Evolutionary conservation across 2,113 vertebrate species (phyloP).

Genomic region (Petroica traversi): DNA sequence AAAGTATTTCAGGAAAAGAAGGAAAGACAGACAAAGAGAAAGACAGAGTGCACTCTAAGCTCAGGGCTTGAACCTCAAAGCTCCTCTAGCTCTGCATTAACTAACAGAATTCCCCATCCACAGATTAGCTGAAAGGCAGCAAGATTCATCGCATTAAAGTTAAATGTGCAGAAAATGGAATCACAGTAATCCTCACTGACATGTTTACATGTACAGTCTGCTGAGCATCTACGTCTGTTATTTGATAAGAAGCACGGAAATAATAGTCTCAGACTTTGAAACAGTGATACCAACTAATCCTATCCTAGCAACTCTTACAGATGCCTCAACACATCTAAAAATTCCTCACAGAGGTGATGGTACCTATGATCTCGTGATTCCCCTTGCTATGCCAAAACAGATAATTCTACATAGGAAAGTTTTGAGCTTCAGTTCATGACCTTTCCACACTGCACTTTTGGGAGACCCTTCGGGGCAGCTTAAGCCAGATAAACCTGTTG

Average conservation of each 20-base stretch:
- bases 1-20: background rate
- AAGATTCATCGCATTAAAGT: background rate
- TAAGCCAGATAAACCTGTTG: background rate
- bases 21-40: background rate
- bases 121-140: background rate
- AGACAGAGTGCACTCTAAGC: background rate
- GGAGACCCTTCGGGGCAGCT: fast-evolving
- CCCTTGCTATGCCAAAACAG: background rate
- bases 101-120: background rate
- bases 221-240: background rate
- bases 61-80: background rate
- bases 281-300: background rate
- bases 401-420: background rate
- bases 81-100: background rate
- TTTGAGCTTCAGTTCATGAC: background rate
- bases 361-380: background rate
- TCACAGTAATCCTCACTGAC: background rate
- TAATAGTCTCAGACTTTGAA: background rate
- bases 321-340: background rate
- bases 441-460: background rate
- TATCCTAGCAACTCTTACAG: background rate
- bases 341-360: background rate
- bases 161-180: background rate
- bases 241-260: background rate
- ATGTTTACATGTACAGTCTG: background rate